Base-by-base conservation (phyloP, 1,140 invertebrate genomes). In the Olivierus martensii region DNA sequence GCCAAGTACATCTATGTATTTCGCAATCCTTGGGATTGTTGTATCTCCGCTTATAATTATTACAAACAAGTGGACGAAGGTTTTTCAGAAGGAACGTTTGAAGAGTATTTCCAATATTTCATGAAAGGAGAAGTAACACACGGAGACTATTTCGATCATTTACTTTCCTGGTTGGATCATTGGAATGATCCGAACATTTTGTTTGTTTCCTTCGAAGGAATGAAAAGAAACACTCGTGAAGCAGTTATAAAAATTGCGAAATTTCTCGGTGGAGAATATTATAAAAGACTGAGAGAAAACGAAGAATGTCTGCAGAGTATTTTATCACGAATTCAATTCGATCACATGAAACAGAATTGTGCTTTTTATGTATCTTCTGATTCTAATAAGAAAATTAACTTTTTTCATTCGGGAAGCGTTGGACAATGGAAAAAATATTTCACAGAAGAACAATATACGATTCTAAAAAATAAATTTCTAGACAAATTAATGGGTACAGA, bases 381-480 rank as follows among this genome's bases (percentile, higher is more conserved):
- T 15, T 45, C 17, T 14, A 45, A 45, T 21, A 46, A 4, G 11
- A 10, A 68, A 47, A 57, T 60, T 19, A 36, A 61, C 6, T 73
- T 73, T 53, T 58, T 74, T 35, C 58, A 71, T 42, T 71, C 71
- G 65, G 70, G 70, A 17, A 53, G 55, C 21, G 66, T 72, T 19
- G 71, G 71, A 11, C 72, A 73, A 59, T 74, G 72, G 72, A 69
- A 66, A 52, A 67, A 63, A 36, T 63, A 69, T 52, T 70, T 74
- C 54, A 69, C 65, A 12, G 62, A 65, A 12, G 56, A 64, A 17
- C 69, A 73, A 55, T 60, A 59, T 22, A 63, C 66, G 54, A 52
- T 53, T 18, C 69, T 72, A 49, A 66, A 73, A 46, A 41, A 53
- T n/a, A 55, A 58, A 11, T 19, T 28, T 28, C 14, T 18, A 11